Evolutionary conservation across 53 echinoderm and acorn worm genomes (phyloP), one percentile per base, ranked within the genome.

Genomic region (Luidia sarsii): DNA sequence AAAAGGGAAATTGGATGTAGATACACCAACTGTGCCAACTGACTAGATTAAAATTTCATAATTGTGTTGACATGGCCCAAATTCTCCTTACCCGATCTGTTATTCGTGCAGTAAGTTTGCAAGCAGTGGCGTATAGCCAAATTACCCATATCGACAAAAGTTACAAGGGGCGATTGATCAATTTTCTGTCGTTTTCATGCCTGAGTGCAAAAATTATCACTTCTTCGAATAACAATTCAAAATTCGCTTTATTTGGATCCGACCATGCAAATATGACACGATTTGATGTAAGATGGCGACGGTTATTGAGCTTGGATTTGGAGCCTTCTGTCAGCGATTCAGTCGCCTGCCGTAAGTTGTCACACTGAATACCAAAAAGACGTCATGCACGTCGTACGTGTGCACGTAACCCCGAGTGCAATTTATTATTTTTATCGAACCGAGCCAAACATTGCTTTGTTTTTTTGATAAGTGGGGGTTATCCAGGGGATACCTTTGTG

Each of bases 161-260:
- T 89, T 85, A 70, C 85, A 89, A 77, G 85, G 85, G 68, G 77
- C 77, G 77, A 85, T 80, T 89, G 85, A 83, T 68, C 79, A 89
- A 80, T 85, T 70, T 80, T 85, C 80, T 80, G 84, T 83, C 80
- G 71, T 80, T 89, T 85, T 85, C 85, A 89, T 89, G 89, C 89
- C 85, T 89, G 85, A 89, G 45, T 89, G 89, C n/a, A 70, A 71
- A 54, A 72, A 64, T 63, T 72, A 64, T 72, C 37, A 72, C 65
- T 33, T 73, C 62, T 71, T 51, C 52, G 72, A 73, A 72, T 9
- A 48, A 39, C 57, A 64, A 84, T 72, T 62, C 68, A 53, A 84
- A 84, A 64, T 64, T 72, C 72, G 50, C 50, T 84, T 73, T 62
- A 63, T 84, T 84, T 71, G 64, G 84, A 53, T 64, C 43, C 51